Conservation (phyloP, 2,797 vertebrate species). For the Alca torda region DNA sequence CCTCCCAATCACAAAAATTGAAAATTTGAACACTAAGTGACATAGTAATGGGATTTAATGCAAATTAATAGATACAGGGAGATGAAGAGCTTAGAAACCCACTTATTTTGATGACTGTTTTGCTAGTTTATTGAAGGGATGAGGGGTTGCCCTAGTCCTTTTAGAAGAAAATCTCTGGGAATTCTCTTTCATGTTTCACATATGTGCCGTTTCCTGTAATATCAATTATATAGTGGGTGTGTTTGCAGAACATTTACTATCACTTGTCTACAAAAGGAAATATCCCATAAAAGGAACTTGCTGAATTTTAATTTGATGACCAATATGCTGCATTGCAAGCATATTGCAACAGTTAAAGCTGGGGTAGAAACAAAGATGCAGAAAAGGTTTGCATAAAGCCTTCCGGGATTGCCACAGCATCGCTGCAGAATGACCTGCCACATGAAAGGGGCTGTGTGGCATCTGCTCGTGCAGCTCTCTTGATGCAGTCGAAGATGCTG, state of each 20-base stretch:
- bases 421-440: not conserved
- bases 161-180: not conserved
- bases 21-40: not conserved
- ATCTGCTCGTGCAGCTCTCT: not conserved
- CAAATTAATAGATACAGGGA: not conserved
- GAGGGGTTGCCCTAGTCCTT: not conserved
- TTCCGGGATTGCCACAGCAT: not conserved
- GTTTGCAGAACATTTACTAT: not conserved
- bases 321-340: not conserved
- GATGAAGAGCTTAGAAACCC: not conserved
- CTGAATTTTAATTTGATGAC: not conserved
- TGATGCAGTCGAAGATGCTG: not conserved
- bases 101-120: not conserved
- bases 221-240: not conserved
- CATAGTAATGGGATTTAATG: conserved; percentile 8
- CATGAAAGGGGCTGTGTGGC: not conserved
- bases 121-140: not conserved
- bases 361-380: not conserved
- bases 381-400: not conserved
- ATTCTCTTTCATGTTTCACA: not conserved
- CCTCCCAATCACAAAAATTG: not conserved
- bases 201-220: not conserved
- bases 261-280: not conserved
- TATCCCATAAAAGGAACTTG: not conserved
- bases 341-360: not conserved